A percentile compares a stretch with the other conserved stretches of the same genome.
phyloP scores from a whole-genome alignment of 2,888 invertebrate genomes.

The Apodemia duryi region DNA sequence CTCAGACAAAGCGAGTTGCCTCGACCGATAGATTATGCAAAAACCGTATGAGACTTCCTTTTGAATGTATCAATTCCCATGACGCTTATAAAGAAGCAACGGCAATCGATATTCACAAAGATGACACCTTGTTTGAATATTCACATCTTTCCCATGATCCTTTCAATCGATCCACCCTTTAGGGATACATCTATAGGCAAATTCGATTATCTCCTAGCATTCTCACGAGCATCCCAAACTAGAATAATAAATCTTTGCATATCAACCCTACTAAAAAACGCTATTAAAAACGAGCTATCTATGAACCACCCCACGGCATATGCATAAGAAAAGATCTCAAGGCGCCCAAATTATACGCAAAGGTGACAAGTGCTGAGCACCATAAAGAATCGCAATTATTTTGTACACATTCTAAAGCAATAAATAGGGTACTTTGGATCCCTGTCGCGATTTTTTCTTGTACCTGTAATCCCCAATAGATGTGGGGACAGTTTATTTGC shows the following conservation, averaged over 20 bases:
- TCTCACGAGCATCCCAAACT: constrained; percentile 74
- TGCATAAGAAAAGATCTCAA: constrained; percentile 68
- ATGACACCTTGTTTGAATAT: constrained; percentile 80
- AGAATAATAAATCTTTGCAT: constrained; percentile 77
- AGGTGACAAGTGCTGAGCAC: constrained; percentile 69
- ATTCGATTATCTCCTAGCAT: constrained; percentile 75
- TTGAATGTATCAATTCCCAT: constrained; percentile 75
- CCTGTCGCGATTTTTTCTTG: constrained; percentile 64
- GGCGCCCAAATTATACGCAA: constrained; percentile 74
- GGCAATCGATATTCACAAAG: constrained; percentile 78
- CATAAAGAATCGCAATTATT: constrained; percentile 47
- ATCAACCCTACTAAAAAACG: constrained; percentile 64
- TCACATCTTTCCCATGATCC: constrained; percentile 70
- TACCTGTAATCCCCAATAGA: constrained; percentile 65
- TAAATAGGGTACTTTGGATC: constrained; percentile 48
- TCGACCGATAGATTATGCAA: constrained; percentile 75
- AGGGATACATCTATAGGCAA: constrained; percentile 71
- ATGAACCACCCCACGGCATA: constrained; percentile 65
- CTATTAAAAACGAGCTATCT: constrained; percentile 76
- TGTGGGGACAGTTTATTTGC: constrained; percentile 78
- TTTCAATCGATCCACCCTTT: constrained; percentile 45
- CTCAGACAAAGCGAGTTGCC: constrained; percentile 49
- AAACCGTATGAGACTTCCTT: constrained; percentile 68
- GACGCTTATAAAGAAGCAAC: constrained; percentile 64
- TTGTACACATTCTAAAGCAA: constrained; percentile 34